Percentiles rank a stretch among this genome's conserved stretches.
phyloP scores from a whole-genome alignment of 1,140 invertebrate species.

The Brachionus koreanus region DNA sequence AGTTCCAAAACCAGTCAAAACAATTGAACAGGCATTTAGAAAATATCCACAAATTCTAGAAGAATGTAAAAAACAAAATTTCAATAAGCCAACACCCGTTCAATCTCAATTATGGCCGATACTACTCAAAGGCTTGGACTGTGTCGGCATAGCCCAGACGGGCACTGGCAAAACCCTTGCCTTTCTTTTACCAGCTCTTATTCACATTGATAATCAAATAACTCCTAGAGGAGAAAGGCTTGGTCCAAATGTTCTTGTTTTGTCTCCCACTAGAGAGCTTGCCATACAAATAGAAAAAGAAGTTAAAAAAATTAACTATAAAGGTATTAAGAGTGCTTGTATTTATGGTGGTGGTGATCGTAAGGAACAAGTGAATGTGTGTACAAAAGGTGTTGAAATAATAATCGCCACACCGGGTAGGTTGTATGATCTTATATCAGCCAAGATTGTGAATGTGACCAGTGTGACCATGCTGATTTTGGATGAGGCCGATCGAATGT shows the following conservation, averaged over 20 bases:
- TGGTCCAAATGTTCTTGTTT: conserved; percentile 77
- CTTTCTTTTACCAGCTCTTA: conserved; percentile 80
- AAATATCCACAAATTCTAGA: conserved; percentile 64
- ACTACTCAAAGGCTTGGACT: conserved; percentile 74
- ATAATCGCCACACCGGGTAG: conserved; percentile 84
- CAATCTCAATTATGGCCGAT: conserved; percentile 79
- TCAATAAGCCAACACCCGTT: conserved; percentile 55
- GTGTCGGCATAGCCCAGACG: conserved; percentile 84
- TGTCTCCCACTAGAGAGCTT: conserved; percentile 84
- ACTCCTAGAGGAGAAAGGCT: conserved; percentile 65
- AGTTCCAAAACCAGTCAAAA: conserved; percentile 76
- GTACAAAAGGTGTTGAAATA: conserved; percentile 74
- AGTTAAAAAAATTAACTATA: conserved; percentile 78
- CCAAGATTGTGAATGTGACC: conserved; percentile 55
- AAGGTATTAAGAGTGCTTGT: conserved; percentile 75
- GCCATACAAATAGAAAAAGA: conserved; percentile 85
- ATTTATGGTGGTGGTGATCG: conserved; percentile 78
- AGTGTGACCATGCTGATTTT: conserved; percentile 61
- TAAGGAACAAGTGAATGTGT: conserved; percentile 68
- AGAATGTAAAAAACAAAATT: conserved; percentile 53
- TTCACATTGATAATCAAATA: conserved; percentile 77
- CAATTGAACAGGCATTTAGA: conserved; percentile 78
- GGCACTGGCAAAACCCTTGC: conserved; percentile 82
- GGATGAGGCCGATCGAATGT: conserved; percentile 79
- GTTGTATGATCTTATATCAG: conserved; percentile 71